Percentiles rank a stretch among this genome's conserved stretches.
Evolutionary conservation across 2,113 vertebrate genomes (phyloP).

Genomic region (Vicugna pacos): DNA sequence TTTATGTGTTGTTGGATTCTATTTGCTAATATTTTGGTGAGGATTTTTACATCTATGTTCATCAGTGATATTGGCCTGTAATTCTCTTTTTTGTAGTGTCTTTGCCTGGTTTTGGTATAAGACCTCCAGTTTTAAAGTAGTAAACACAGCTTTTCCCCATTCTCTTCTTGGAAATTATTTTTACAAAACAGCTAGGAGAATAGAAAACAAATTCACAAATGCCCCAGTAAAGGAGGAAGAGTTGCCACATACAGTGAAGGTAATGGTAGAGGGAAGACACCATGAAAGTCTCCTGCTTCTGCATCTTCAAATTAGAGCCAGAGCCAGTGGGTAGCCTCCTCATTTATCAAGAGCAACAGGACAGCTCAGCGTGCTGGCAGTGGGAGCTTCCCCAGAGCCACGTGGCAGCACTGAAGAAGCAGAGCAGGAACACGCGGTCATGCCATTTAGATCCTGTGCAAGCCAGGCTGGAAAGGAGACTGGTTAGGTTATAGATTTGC

Average conservation of each 20-base stretch:
- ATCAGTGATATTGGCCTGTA: no score
- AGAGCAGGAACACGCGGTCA: not conserved
- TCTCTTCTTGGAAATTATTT: constrained; percentile 29
- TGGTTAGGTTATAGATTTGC: not conserved
- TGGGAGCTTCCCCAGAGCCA: not conserved
- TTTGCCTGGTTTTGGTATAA: not conserved
- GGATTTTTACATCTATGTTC: no score
- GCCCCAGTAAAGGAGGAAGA: not conserved
- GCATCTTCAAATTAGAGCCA: not conserved
- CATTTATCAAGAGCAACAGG: not conserved
- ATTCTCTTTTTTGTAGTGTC: no score
- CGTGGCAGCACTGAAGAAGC: not conserved
- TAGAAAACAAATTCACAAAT: constrained; percentile 35
- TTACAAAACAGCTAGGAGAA: not conserved
- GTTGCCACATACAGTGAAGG: not conserved
- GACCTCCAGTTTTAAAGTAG: not conserved
- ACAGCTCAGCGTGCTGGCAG: not conserved
- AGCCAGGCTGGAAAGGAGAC: not conserved
- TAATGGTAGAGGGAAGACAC: not conserved
- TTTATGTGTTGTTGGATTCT: no score
- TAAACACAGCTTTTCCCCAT: not conserved
- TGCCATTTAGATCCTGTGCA: not conserved
- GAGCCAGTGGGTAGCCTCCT: not conserved
- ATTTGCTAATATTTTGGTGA: no score
- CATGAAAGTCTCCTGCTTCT: not conserved